A percentile compares a stretch with the other conserved stretches of the same genome.
Conservation (phyloP, 2,797 vertebrate genomes). For the Tapirus indicus region DNA sequence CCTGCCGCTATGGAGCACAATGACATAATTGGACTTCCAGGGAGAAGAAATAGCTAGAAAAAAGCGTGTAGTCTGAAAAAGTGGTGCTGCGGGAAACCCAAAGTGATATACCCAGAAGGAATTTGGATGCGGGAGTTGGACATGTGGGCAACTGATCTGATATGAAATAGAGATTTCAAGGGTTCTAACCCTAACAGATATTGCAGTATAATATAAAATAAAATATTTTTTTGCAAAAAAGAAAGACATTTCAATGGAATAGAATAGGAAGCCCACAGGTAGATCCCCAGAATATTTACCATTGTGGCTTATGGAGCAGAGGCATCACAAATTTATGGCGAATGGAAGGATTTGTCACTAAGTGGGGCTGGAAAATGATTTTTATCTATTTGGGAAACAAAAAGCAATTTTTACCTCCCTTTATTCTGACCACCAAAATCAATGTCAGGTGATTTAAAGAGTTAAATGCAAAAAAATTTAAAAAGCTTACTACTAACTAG, state of each 20-base stretch:
- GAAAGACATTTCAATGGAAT: neutral
- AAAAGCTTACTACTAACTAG: neutral
- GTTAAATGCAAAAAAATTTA: constrained; percentile 23
- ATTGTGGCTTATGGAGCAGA: neutral
- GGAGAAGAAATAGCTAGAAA: neutral
- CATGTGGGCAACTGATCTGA: neutral
- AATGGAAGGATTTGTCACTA: neutral
- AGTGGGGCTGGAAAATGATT: neutral
- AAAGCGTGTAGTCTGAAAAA: neutral
- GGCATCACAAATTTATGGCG: neutral
- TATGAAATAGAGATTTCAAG: neutral
- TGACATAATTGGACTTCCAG: neutral
- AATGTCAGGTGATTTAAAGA: constrained; percentile 43
- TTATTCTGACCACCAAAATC: constrained; percentile 33
- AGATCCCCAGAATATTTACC: neutral
- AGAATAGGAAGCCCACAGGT: neutral
- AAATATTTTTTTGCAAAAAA: neutral
- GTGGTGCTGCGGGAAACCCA: neutral
- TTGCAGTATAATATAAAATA: neutral
- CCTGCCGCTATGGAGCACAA: neutral
- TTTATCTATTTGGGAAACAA: constrained; percentile 50
- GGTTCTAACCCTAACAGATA: neutral
- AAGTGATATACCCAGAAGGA: neutral
- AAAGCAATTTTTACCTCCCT: constrained; percentile 56
- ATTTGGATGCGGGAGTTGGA: neutral